phyloP scores from a whole-genome alignment of 2,113 vertebrate species.

The Hippocampus abdominalis region DNA sequence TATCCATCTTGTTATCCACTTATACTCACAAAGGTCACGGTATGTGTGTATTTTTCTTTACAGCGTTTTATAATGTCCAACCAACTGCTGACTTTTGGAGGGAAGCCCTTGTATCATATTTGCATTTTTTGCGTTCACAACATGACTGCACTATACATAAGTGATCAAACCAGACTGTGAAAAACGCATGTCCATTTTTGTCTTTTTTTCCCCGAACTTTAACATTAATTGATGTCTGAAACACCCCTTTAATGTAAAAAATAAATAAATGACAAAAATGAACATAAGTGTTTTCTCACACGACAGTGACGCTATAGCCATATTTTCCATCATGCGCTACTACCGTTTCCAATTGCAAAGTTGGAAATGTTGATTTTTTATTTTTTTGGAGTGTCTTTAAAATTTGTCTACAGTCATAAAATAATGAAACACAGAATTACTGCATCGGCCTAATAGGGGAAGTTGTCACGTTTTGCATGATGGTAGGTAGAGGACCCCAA shows the following conservation, averaged over 20 bases:
- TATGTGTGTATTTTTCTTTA: background rate
- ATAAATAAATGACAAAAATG: too few relatives aligned
- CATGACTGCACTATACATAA: background rate
- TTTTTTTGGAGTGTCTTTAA: background rate
- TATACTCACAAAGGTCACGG: too few relatives aligned
- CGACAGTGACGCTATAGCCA: background rate
- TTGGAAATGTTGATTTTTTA: background rate
- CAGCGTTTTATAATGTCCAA: background rate
- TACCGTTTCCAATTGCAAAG: slow-evolving; percentile 13
- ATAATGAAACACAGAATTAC: background rate
- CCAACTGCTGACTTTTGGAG: background rate
- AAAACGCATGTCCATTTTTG: too few relatives aligned
- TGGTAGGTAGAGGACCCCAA: too few relatives aligned
- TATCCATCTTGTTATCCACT: too few relatives aligned
- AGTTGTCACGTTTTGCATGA: too few relatives aligned
- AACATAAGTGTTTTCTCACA: background rate
- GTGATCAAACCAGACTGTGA: background rate
- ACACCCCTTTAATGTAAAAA: too few relatives aligned
- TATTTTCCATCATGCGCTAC: background rate
- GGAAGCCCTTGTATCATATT: background rate
- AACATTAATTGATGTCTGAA: too few relatives aligned
- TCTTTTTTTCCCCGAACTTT: too few relatives aligned
- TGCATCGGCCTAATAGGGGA: too few relatives aligned
- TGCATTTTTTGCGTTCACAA: background rate
- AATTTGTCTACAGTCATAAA: background rate